phyloP scores from a whole-genome alignment of 2,888 invertebrate genomes.

The Amphipoea oculea region DNA sequence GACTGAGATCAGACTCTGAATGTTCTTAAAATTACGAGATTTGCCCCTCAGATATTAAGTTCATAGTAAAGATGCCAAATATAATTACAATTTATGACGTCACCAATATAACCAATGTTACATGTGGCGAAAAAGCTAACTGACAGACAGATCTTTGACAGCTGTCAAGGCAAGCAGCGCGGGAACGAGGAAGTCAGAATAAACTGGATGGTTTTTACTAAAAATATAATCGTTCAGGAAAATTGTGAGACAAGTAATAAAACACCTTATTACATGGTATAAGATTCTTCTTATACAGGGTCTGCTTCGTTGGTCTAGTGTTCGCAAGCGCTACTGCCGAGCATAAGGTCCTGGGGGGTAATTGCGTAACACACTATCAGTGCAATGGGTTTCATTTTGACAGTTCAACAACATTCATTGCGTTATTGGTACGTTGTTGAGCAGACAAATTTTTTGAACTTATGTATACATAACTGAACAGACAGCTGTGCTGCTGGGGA shows the following conservation, averaged over 20 bases:
- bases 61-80: slow-evolving; percentile 8
- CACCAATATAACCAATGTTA: not conserved
- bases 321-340: too few species aligned
- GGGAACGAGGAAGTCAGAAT: not conserved
- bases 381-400: too few species aligned
- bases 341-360: too few species aligned
- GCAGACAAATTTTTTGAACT: too few species aligned
- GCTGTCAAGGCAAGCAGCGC: slow-evolving; percentile 17
- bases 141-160: slow-evolving; percentile 20
- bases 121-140: not conserved
- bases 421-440: too few species aligned
- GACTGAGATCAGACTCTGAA: too few species aligned
- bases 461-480: too few species aligned
- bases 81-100: not conserved
- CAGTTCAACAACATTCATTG: too few species aligned
- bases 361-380: too few species aligned
- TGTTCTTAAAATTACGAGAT: too few species aligned
- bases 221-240: slow-evolving; percentile 31
- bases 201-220: not conserved
- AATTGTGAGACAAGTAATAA: slow-evolving; percentile 24
- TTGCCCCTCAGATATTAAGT: not conserved
- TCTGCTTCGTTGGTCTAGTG: too few species aligned
- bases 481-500: too few species aligned
- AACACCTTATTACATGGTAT: slow-evolving; percentile 10
- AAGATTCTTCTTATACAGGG: slow-evolving; percentile 4